Base-by-base conservation (phyloP, 2,113 vertebrate species). In the Argyrosomus japonicus region DNA sequence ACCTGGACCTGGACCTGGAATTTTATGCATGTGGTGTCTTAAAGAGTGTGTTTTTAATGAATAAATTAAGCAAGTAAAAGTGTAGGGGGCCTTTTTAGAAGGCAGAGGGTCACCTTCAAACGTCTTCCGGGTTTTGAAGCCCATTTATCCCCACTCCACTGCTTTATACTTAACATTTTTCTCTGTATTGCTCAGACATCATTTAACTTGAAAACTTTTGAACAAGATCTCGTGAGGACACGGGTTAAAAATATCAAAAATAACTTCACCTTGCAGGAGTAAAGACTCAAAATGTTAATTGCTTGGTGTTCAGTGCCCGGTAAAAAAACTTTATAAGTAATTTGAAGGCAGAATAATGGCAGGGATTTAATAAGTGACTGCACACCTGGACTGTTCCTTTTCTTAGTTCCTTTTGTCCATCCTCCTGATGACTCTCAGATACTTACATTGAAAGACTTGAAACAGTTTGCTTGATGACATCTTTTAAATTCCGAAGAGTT, bases 211-310 rank as follows among this genome's bases (percentile, higher is more conserved):
- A 64, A 75, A 78, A 53, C 12, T 51, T 88, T 75, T 11, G 3
- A 43, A 32, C 17, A 27, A n/a, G 15, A 50, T 77, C 56, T 56
- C 6, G 32, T 29, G 19, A 67, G 65, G 27, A 69, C 0, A 0
- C 1, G 51, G 18, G 58, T 83, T 79, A 62, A 77, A 75, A 78
- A 60, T 36, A 63, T 13, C 56, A 18, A 62, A 76, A 75, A 62
- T 77, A 75, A 68, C 77, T 65, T 82, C 64, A 68, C 75, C 58
- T 51, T 32, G 19, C 61, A 81, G 21, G 12, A 85, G 48, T 48
- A 63, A 77, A 76, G 84, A 75, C 48, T 67, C 29, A 8, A 36
- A 85, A 84, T 84, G 86, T 86, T 75, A 91, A 92, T 92, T 87
- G 79, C 86, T 83, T 72, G 45, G 82, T 84, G 82, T 81, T 88